Evolutionary conservation across 2,797 vertebrate species (phyloP), one percentile per base, ranked within the genome.

Genomic region (Amniataba percoides): DNA sequence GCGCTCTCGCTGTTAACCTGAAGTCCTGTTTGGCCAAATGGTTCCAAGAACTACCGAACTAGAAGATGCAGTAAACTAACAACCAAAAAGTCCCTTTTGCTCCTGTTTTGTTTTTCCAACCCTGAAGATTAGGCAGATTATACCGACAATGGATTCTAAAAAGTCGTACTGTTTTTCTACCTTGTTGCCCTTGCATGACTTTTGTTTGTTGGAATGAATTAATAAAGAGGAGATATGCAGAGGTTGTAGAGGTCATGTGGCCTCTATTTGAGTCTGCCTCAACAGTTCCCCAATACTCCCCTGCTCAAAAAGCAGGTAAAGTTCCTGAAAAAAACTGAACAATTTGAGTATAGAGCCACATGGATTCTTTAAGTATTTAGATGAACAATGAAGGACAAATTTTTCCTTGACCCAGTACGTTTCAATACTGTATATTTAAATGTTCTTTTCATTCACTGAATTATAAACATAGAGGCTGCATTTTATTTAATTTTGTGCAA

Each of bases 401-500:
- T 59, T 55, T 45, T 51, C 31, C 19, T 36, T 68, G 53, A 74
- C 51, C 57, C 25, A 23, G 11, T 43, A 34, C 10, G 40, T 45
- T 77, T 72, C 7, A 0, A 40, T 56, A 21, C n/a, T 57, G 13
- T 72, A 45, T 71, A 48, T 74, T 61, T 57, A 40, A 25, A 63
- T 49, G 19, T 9, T 62, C 19, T 55, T 80, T 80, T 66, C n/a
- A 58, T 72, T 31, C 3, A 10, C n/a, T 64, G 69, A 57, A 65
- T 73, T 70, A 36, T 62, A n/a, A 83, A 46, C 49, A 59, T 21
- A 59, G 36, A 53, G 36, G 12, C 15, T 45, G 36, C 40, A 46
- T 77, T 77, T 65, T 2, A 39, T 43, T 81, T 56, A 27, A 78
- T 87, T 77, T 55, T n/a, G 14, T 64, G 42, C n/a, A 60, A 57